Conservation (phyloP, 2,888 invertebrate genomes). For the Chrysotoxum bicinctum region DNA sequence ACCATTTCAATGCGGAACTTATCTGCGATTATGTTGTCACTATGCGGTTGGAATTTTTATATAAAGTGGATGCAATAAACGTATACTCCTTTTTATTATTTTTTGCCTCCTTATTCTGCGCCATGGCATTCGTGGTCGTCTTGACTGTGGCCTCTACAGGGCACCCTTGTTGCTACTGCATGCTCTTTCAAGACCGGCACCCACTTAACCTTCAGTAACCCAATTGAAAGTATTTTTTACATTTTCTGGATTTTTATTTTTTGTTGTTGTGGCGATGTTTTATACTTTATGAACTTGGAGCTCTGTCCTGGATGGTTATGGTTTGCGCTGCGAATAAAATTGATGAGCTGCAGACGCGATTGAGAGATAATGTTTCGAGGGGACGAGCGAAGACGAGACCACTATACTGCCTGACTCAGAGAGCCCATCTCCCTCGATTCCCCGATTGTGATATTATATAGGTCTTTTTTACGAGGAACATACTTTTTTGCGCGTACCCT, state of each 20-base stretch:
- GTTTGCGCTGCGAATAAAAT: conserved; percentile 51
- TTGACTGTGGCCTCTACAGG: conserved; percentile 7
- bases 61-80: conserved; percentile 66
- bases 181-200: conserved; percentile 33
- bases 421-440: not conserved
- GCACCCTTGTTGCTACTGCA: conserved; percentile 50
- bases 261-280: conserved; percentile 36
- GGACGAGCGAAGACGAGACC: not conserved
- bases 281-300: conserved; percentile 68
- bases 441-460: not conserved
- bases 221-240: conserved; percentile 51
- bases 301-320: conserved; percentile 47
- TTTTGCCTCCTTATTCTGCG: not conserved
- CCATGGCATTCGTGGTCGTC: not conserved
- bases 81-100: conserved; percentile 11
- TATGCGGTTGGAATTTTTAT: conserved; percentile 68
- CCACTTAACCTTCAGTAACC: conserved; percentile 69
- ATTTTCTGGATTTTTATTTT: not conserved
- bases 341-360: conserved; percentile 69
- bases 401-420: not conserved
- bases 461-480: conserved; percentile 32
- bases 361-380: conserved; percentile 37
- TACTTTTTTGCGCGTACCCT: conserved; percentile 44
- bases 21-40: conserved; percentile 73
- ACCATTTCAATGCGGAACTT: conserved; percentile 69